Evolutionary conservation across 2,797 vertebrate species (phyloP).

Genomic region (Hipposideros larvatus): DNA sequence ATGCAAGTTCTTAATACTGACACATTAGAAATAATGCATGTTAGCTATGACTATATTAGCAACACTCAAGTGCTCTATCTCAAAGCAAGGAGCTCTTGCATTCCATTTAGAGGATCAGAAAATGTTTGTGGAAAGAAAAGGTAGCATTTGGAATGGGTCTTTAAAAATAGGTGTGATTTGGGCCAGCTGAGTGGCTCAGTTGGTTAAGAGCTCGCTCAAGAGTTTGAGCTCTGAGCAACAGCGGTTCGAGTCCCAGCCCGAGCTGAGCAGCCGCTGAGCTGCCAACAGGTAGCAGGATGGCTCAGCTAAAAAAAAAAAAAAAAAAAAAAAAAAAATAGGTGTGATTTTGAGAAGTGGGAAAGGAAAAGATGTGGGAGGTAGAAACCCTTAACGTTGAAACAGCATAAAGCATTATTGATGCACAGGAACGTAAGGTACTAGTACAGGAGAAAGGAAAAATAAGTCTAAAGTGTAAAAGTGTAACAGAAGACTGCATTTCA

Average conservation of each 20-base stretch:
- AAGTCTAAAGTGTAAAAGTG: not conserved
- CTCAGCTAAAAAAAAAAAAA: too few species aligned
- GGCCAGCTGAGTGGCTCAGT: too few species aligned
- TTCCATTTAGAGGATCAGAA: not conserved
- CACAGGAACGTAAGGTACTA: not conserved
- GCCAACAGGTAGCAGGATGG: too few species aligned
- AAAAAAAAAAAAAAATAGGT: too few species aligned
- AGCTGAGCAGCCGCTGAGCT: too few species aligned
- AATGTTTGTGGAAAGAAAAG: not conserved
- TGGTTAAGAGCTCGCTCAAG: too few species aligned
- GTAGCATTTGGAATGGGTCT: not conserved
- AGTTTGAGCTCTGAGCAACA: too few species aligned
- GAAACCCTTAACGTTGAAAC: not conserved
- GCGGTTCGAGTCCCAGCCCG: too few species aligned
- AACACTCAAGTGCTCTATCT: not conserved
- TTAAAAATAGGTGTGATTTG: not conserved
- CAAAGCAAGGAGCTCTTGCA: not conserved
- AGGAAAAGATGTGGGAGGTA: not conserved
- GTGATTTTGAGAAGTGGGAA: not conserved
- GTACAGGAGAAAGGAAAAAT: not conserved
- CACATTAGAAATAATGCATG: not conserved
- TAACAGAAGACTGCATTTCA: not conserved
- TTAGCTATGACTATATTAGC: not conserved
- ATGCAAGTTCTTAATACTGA: not conserved
- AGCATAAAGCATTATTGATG: not conserved